These are phyloP conservation scores for Anolis sagrei DNA, from an alignment of 2,113 vertebrate species.

Conservation along the genomic window DNA sequence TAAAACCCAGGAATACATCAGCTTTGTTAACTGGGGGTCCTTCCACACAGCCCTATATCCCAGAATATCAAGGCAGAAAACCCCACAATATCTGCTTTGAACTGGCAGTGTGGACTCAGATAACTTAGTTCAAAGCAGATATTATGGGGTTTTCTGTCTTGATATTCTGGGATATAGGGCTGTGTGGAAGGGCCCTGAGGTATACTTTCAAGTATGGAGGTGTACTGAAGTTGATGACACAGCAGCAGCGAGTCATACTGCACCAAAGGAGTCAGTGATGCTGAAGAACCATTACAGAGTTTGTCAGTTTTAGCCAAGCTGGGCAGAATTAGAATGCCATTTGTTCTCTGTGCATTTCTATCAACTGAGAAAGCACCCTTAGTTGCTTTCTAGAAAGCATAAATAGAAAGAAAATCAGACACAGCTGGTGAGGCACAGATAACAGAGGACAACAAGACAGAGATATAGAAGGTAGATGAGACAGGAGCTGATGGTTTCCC, in stretches of 20 bases:
- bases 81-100: no score
- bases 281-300: no score
- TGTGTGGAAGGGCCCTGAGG: no score
- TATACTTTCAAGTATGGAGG: neutral
- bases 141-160: no score
- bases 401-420: slow-evolving; percentile 26
- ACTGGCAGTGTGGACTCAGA: no score
- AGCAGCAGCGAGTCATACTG: neutral
- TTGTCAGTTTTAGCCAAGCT: neutral
- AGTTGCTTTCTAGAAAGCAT: slow-evolving; percentile 48
- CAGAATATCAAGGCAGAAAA: no score
- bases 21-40: no score
- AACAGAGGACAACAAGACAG: slow-evolving; percentile 10
- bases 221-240: neutral
- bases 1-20: no score
- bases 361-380: neutral
- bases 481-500: neutral
- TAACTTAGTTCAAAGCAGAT: no score
- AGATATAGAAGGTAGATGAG: slow-evolving; percentile 26
- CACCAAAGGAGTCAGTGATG: neutral
- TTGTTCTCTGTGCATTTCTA: slow-evolving; percentile 34
- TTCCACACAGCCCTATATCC: no score
- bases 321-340: slow-evolving; percentile 41
- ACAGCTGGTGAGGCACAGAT: slow-evolving; percentile 10
- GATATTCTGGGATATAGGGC: no score